Evolutionary conservation across 1,140 invertebrate species (phyloP), one percentile per base, ranked within the genome.

Genomic region (Lasioglossum albipes): DNA sequence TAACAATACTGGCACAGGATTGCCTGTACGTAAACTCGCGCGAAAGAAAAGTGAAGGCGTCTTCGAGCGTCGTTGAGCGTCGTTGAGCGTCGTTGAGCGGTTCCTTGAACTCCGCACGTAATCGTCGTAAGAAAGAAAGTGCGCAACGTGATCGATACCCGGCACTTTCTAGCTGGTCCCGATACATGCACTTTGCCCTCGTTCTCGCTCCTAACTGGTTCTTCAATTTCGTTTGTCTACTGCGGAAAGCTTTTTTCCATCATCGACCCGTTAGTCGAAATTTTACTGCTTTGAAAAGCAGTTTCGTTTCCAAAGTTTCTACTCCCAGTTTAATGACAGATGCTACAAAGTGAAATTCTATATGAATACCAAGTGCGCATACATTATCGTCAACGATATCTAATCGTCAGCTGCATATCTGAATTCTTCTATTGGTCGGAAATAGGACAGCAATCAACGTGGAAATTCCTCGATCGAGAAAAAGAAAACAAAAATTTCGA

Each of bases 91-190:
- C 57, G 59, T 72, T 74, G 61, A 45, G 42, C 69, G 59, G 86
- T 79, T 84, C 84, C 61, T 72, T 80, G 76, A 77, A 84, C 80
- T 64, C 69, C 52, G 36, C 68, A 62, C 83, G 84, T 84, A 85
- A 84, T 84, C 83, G 45, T 85, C 78, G 83, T 81, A 81, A 85
- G 83, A 76, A 85, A 84, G 84, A 85, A 85, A 85, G 84, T 67
- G 77, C 62, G 67, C 77, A 67, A 79, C 84, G 79, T 69, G 84
- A 85, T 85, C 73, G 83, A 84, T 81, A 70, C 52, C 45, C 68
- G 45, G 68, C 52, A 80, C 79, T 85, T 85, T 85, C 84, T 85
- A 85, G 27, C 36, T 31, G 7, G 2, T 57, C 27, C 49, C 76
- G 22, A 79, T n/a, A 75, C 59, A 65, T 72, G 77, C 64, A 72